A percentile compares a stretch with the other conserved stretches of the same genome.
These are phyloP conservation scores for Hylaea fasciaria DNA, from an alignment of 2,888 invertebrate species.

Conservation along the genomic window DNA sequence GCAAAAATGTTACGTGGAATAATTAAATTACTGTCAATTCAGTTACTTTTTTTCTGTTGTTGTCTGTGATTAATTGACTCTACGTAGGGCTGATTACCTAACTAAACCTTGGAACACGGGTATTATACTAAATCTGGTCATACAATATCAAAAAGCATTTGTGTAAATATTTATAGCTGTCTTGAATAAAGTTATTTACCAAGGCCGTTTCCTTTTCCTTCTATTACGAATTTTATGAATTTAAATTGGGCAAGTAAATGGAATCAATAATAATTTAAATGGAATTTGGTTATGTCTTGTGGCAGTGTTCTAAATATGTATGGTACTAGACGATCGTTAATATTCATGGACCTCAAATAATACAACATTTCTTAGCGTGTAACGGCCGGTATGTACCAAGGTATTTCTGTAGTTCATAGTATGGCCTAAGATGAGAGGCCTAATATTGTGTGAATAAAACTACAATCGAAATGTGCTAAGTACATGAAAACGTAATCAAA, in stretches of 20 bases:
- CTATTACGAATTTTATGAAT: slow-evolving; percentile 14
- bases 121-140: not conserved
- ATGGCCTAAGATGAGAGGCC: no score
- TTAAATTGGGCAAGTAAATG: slow-evolving; percentile 1
- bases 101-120: not conserved
- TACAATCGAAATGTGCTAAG: no score
- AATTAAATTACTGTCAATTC: no score
- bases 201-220: slow-evolving; percentile 32
- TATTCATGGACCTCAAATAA: not conserved
- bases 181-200: slow-evolving; percentile 1
- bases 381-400: not conserved
- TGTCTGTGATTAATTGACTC: no score
- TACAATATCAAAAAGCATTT: not conserved
- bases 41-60: no score
- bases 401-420: no score
- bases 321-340: not conserved
- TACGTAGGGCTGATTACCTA: no score
- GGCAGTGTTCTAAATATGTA: slow-evolving; percentile 4
- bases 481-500: no score
- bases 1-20: no score
- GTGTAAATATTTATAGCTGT: slow-evolving; percentile 1
- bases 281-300: slow-evolving; percentile 2
- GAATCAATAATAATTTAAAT: slow-evolving; percentile 2
- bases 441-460: no score
- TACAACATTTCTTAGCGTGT: not conserved